Evolutionary conservation across 2,888 invertebrate species (phyloP), one percentile per base, ranked within the genome.

Genomic region (Drymonia ruficornis): DNA sequence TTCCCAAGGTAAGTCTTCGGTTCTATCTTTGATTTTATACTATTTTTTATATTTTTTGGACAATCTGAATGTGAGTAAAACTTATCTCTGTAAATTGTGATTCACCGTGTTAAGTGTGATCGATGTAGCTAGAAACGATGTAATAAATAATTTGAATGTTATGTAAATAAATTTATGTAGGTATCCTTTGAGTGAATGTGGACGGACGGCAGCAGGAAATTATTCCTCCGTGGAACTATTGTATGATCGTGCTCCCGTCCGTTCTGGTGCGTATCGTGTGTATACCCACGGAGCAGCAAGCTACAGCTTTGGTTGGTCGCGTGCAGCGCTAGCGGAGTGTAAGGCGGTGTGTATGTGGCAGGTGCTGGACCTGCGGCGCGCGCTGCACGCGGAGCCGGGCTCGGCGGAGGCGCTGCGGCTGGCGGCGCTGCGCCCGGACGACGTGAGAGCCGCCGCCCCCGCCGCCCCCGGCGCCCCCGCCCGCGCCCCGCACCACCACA

Each of bases 331-430:
- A 43, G 54, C 65, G 63, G 65, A 55, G 70, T 76, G 70, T 75
- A 64, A 60, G 65, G 61, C 62, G 65, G 67, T 65, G 72, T 57
- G 85, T 80, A 74, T 83, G 78, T 76, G 91, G 85, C 94, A 96
- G 96, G 96, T 96, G 93, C 94, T 96, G 94, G 96, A 96, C 93
- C 94, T 96, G 87, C 95, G 96, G 92, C 94, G 96, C 88, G 96
- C 96, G 83, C 95, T 96, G 89, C 96, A 96, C 92, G 96, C 96
- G 72, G 95, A 95, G 89, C 95, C 94, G 51, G 93, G 93, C 63
- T 91, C 93, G 68, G 91, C 92, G 77, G 92, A 92, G 85, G 92
- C 87, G 87, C 91, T 86, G 88, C 94, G 86, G 85, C 91, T 87
- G 93, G 94, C 87, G 71, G 83, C 86, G 75, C 87, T 90, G 86